phyloP scores from a whole-genome alignment of 2,888 invertebrate species.

The Leucophenga montana region DNA sequence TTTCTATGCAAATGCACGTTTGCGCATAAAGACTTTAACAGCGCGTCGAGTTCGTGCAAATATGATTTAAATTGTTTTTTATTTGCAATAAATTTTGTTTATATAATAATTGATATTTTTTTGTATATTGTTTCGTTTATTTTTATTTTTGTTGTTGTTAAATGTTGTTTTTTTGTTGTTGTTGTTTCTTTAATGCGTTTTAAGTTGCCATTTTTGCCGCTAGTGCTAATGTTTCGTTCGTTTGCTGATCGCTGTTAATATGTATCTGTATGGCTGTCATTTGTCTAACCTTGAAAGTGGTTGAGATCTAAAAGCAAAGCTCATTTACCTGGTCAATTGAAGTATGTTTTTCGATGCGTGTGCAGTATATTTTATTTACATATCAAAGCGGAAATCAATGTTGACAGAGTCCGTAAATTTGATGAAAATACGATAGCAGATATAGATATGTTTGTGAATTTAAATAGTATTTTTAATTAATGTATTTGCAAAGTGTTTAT shows the following conservation, averaged over 20 bases:
- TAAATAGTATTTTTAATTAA: no score
- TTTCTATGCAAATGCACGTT: constrained; percentile 16
- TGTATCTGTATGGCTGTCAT: constrained; percentile 2
- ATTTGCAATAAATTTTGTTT: constrained; percentile 24
- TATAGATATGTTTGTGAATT: no score
- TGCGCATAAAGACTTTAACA: not conserved
- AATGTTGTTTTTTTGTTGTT: not conserved
- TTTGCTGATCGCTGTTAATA: not conserved
- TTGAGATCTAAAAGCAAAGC: constrained; percentile 4
- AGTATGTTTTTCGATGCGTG: not conserved
- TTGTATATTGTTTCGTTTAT: not conserved
- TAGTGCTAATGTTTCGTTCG: not conserved
- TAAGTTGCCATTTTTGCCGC: constrained; percentile 15
- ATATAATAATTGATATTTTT: constrained; percentile 6
- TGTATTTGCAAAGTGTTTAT: no score
- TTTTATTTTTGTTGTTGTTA: not conserved
- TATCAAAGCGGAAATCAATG: not conserved
- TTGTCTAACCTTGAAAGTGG: constrained; percentile 19
- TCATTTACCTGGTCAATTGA: constrained; percentile 12
- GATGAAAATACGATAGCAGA: not conserved
- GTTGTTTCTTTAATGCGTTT: not conserved
- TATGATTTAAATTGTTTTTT: constrained; percentile 4
- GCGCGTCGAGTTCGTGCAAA: not conserved
- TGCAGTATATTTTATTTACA: not conserved
- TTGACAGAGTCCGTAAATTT: not conserved